A percentile compares a stretch with the other conserved stretches of the same genome.
phyloP scores from a whole-genome alignment of 2,888 invertebrate genomes.

The Ecdyonurus torrentis region DNA sequence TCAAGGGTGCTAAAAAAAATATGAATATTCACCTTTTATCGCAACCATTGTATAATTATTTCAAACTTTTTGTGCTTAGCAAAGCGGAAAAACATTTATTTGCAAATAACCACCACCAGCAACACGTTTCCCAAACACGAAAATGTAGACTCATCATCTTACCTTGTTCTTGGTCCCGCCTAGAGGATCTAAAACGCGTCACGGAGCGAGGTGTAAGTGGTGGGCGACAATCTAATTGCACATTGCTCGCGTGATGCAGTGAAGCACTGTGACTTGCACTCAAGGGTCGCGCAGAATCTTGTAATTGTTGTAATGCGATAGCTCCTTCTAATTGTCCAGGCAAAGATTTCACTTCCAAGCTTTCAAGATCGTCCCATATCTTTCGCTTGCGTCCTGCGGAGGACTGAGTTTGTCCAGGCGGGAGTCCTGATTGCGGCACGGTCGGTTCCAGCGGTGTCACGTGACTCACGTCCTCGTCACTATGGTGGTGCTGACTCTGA shows the following conservation, averaged over 20 bases:
- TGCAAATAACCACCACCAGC: no score
- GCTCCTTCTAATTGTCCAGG: not conserved
- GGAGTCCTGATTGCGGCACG: not conserved
- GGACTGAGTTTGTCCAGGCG: not conserved
- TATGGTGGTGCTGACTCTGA: not conserved
- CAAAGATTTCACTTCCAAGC: constrained; percentile 1
- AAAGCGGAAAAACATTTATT: no score
- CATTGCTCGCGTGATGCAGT: not conserved
- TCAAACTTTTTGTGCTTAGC: no score
- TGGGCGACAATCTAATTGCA: not conserved
- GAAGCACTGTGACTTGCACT: constrained; percentile 1
- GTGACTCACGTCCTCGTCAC: not conserved
- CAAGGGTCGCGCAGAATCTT: not conserved
- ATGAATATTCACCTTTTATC: no score
- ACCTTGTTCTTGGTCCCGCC: not conserved
- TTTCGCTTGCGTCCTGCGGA: constrained; percentile 9
- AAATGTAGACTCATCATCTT: no score
- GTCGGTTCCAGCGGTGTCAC: not conserved
- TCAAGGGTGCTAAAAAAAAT: no score
- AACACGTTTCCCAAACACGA: no score
- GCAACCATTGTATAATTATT: no score
- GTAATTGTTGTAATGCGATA: not conserved
- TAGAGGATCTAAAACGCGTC: not conserved
- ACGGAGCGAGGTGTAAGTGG: not conserved
- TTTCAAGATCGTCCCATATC: constrained; percentile 9